Base-by-base conservation (phyloP, 2,888 invertebrate species). In the Drosophila setosimentum region DNA sequence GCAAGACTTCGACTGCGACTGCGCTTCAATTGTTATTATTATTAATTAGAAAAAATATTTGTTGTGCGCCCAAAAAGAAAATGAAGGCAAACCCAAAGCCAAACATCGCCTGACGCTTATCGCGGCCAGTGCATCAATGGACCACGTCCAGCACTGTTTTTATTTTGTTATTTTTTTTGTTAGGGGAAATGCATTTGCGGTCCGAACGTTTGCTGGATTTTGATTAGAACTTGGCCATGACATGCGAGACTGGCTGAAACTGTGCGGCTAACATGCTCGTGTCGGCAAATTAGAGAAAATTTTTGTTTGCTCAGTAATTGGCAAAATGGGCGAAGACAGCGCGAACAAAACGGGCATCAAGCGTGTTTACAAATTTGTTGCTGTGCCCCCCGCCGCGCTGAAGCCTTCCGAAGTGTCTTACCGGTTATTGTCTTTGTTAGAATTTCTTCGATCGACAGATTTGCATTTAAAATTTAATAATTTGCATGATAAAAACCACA, bases 21-120 rank as follows among this genome's bases (percentile, higher is more conserved):
- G 68, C 70, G 87, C 86, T 80, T 78, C 86, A 83, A 80, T 87
- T 89, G 84, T 89, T 90, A 91, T 90, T 91, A 90, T 90, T 90
- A 91, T 90, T 90, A 90, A 90, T 90, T 90, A 90, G 87, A 84
- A 90, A 86, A 85, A 87, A 90, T 88, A 90, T 89, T 88, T 90
- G 85, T 82, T 82, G 72, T 74, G 80, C 68, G 62, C 42, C 48
- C 58, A 48, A 77, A 79, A 73, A 16, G 66, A 55, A 35, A 59
- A 69, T 29, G 50, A 65, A 61, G 42, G 63, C 71, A 70, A 58
- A 13, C 48, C 33, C 62, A 50, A 64, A 40, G n/a, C 55, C 67
- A 65, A 77, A 77, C 81, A 85, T 89, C 85, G 89, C 89, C 90
- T 90, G 89, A 89, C 89, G 83, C 78, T 87, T 87, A 90, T 90